Evolutionary conservation across 2,113 vertebrate species (phyloP), one percentile per base, ranked within the genome.

Genomic region (Etia nguti): DNA sequence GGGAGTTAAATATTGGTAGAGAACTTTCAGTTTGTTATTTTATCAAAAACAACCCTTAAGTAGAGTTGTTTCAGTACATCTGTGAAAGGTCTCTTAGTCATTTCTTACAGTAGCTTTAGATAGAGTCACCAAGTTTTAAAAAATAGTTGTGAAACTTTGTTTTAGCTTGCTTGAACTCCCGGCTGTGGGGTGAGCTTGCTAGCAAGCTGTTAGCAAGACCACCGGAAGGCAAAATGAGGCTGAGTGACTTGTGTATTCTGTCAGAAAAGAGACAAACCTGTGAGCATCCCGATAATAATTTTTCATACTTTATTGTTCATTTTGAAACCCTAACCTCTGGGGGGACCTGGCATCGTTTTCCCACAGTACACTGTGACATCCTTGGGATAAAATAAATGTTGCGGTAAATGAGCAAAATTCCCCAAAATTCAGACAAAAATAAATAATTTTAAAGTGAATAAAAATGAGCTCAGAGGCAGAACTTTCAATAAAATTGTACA

Each of bases 271-370:
- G 59, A 59, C 73, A 26, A 87, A 85, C 12, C 65, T 65, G 48
- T 9, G 22, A 31, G 41, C 77, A 16, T 65, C 22, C 50, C 43
- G 87, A 55, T 26, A 68, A 83, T 57, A 50, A 24, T n/a, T 38
- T 52, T 34, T 82, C 56, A 38, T 10, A 59, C 36, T 77, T 55
- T 29, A 55, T 70, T 55, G 22, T 13, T 82, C 36, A 46, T 55
- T 84, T 26, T 65, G 81, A 77, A 59, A 79, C 55, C 77, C 46
- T 62, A 65, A 65, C 81, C 77, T 77, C 22, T 20, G 24, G 22
- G 73, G 75, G 81, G 36, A 41, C 36, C 54, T 59, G n/a, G 38
- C 79, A 81, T 81, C 24, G 18, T 43, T 81, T 81, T 81, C 55
- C 79, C 79, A 38, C 11, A 34, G 41, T 59, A 20, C 60, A 52